These are phyloP conservation scores for Colletes gigas DNA, from an alignment of 1,140 invertebrate species.

Conservation along the genomic window DNA sequence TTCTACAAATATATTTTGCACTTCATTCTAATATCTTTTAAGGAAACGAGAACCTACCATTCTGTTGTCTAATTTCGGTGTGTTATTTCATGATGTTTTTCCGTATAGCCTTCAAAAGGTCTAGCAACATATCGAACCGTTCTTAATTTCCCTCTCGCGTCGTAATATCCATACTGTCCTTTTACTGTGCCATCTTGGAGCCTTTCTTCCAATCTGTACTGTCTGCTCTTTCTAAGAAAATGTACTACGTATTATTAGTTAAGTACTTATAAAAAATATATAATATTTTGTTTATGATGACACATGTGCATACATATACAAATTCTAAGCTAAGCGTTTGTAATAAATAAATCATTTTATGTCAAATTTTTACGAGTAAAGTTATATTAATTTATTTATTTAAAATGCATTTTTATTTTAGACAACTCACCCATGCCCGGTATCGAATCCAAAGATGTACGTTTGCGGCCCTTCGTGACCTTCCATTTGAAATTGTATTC, in stretches of 20 bases:
- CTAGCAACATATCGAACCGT: constrained; percentile 90
- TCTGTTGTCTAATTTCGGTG: constrained; percentile 14
- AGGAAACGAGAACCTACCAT: background rate
- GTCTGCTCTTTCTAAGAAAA: constrained; percentile 87
- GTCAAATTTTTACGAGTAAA: background rate
- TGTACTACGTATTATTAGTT: background rate
- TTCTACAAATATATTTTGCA: constrained; percentile 1
- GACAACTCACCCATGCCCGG: constrained; percentile 88
- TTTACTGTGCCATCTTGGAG: constrained; percentile 88
- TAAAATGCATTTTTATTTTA: background rate
- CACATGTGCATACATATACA: constrained; percentile 10
- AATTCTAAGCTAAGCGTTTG: background rate
- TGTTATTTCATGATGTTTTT: constrained; percentile 73
- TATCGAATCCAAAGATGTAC: constrained; percentile 94
- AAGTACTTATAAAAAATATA: background rate
- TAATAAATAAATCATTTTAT: constrained; percentile 32
- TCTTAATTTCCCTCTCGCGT: constrained; percentile 89
- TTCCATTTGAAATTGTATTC: constrained; percentile 83
- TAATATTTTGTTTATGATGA: background rate
- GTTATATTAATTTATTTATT: background rate
- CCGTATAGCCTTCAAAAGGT: constrained; percentile 87
- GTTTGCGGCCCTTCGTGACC: constrained; percentile 91
- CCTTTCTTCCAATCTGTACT: constrained; percentile 91
- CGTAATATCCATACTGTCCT: constrained; percentile 92
- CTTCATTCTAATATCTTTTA: too few relatives aligned